Conservation (phyloP, 2,888 invertebrate species). For the Didymodactylos carnosus region DNA sequence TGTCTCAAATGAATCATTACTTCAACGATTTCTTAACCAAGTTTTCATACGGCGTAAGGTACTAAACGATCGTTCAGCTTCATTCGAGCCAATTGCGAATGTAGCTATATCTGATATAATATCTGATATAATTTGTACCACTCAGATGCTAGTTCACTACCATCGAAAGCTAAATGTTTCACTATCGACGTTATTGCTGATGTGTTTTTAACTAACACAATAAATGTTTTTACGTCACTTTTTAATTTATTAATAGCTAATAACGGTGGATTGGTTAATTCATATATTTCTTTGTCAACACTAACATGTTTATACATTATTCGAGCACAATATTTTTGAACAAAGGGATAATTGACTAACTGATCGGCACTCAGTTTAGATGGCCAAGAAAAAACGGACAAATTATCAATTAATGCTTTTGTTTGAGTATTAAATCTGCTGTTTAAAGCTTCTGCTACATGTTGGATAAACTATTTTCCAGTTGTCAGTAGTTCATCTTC, state of each 20-base stretch:
- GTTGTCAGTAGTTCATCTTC: not conserved
- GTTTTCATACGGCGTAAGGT: not conserved
- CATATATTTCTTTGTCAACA: not conserved
- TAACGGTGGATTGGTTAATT: not conserved
- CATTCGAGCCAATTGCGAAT: not conserved
- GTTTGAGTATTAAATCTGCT: not conserved
- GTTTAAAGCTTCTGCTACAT: not conserved
- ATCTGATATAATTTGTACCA: not conserved
- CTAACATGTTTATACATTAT: not conserved
- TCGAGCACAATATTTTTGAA: not conserved
- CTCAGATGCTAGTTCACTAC: not conserved
- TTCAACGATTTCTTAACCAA: not conserved
- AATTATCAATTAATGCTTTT: not conserved
- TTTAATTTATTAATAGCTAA: not conserved
- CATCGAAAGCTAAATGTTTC: not conserved
- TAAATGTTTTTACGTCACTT: not conserved
- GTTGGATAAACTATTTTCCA: not conserved
- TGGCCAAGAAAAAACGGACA: not conserved
- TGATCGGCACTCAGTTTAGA: not conserved
- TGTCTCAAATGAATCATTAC: not conserved
- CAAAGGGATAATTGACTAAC: not conserved
- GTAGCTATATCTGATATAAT: too few relatives aligned
- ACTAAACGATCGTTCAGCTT: not conserved
- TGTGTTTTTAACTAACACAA: not conserved
- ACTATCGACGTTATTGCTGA: not conserved